Evolutionary conservation across 2,888 invertebrate species (phyloP).

Genomic region (Fragum sueziense): DNA sequence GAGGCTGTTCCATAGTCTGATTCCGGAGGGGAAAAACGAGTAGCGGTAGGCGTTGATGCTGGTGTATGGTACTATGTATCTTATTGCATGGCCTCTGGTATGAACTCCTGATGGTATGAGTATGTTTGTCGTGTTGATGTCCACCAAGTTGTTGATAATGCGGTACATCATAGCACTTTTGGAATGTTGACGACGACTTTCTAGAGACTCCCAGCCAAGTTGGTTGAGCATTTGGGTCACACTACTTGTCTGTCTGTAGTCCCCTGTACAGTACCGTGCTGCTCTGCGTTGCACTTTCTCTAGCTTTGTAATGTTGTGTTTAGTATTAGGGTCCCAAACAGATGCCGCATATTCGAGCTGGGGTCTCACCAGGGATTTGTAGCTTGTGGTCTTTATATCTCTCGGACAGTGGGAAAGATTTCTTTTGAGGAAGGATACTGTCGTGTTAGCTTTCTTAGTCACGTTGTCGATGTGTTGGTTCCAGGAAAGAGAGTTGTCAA

Average conservation of each 20-base stretch:
- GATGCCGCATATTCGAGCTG: conserved; percentile 45
- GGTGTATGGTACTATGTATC: conserved; percentile 21
- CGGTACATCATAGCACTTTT: conserved; percentile 35
- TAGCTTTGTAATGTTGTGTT: conserved; percentile 29
- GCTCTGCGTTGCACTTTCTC: conserved; percentile 47
- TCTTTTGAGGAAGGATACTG: conserved; percentile 32
- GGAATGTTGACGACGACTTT: conserved; percentile 14
- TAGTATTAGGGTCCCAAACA: conserved; percentile 34
- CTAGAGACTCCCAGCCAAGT: conserved; percentile 22
- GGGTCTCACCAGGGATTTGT: conserved; percentile 39
- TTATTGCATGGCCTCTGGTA: conserved; percentile 27
- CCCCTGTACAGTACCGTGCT: conserved; percentile 29
- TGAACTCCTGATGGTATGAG: conserved; percentile 1
- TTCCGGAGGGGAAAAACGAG: conserved; percentile 15
- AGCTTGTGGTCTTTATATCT: conserved; percentile 35
- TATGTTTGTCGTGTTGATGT: neutral
- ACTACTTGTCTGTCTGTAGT: conserved; percentile 40
- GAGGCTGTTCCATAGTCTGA: no score
- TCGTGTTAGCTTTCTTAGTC: conserved; percentile 32
- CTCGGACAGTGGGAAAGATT: conserved; percentile 36
- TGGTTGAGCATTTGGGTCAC: conserved; percentile 36
- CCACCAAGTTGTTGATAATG: conserved; percentile 4
- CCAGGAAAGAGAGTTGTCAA: neutral
- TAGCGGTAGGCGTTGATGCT: conserved; percentile 1
- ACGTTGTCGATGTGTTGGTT: neutral